Base-by-base conservation (phyloP, 2,797 vertebrate species). In the Dicrostonyx torquatus region DNA sequence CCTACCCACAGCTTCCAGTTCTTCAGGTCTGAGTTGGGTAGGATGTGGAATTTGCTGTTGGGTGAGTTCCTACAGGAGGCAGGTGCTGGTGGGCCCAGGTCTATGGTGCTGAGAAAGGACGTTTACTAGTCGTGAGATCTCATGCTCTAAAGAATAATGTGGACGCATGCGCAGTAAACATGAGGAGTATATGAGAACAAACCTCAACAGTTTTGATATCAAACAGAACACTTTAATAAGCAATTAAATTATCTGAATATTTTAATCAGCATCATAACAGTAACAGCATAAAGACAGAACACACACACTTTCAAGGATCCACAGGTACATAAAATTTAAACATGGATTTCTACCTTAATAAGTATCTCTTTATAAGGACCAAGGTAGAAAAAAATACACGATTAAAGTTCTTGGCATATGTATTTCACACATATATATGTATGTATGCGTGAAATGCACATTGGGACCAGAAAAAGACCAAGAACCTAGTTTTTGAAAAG, bases 311-410 rank as follows among this genome's bases (percentile, higher is more conserved):
- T 89, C 40, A 83, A 93, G 26, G 22, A 43, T 78, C 17, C 80
- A 62, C 37, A 43, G 34, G 58, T 92, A 62, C 77, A 77, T 90
- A 60, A 26, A 15, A 87, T 87, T 83, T 89, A 95, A 76, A 83
- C 5, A 88, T 14, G 48, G 45, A 89, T 89, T 91, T 83, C 58
- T 50, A 62, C 12, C 7, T 66, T 80, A 85, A 29, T 78, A 89
- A 87, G 37, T 48, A 83, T 37, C 90, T 34, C n/a, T 34, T 86
- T 77, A 68, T 48, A 96, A 64, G 89, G 68, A 83, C 24, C 12
- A 78, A 87, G 37, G 18, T 24, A 73, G 50, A 85, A 92, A 94
- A 84, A 87, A 34, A 43, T 45, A 34, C 24, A 72, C 1, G 2
- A 85, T 50, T 85, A 85, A 53, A 68, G 31, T 68, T 24, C 18